These are phyloP conservation scores for Galeruca laticollis DNA, from an alignment of 2,888 invertebrate genomes.

Conservation along the genomic window DNA sequence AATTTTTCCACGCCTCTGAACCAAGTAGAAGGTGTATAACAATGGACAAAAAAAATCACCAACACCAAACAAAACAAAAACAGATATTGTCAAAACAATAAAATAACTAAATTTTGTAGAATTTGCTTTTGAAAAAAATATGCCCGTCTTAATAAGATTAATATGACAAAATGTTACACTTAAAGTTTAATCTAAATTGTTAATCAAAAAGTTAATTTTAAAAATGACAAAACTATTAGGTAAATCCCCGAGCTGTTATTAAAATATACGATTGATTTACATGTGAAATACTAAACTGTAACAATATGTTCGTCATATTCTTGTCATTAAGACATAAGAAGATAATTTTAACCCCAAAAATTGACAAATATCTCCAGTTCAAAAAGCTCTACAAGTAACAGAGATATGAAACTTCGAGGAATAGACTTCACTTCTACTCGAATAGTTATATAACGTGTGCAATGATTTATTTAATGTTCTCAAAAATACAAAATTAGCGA, in stretches of 20 bases:
- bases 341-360: not conserved
- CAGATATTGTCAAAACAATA: slow-evolving; percentile 1
- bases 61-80: slow-evolving; percentile 8
- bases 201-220: no score
- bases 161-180: no score
- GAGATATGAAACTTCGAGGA: slow-evolving; percentile 24
- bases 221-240: not conserved
- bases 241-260: not conserved
- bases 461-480: no score
- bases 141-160: no score
- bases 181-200: not conserved
- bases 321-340: not conserved
- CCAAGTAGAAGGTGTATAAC: slow-evolving; percentile 23
- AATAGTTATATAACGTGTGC: no score
- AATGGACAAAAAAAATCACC: slow-evolving; percentile 6
- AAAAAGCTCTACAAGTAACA: slow-evolving; percentile 18
- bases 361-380: not conserved
- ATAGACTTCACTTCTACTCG: not conserved
- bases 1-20: slow-evolving; percentile 25
- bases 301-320: not conserved
- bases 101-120: not conserved
- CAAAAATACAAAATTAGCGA: not conserved
- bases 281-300: no score
- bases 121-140: no score
- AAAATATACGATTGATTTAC: no score